Evolutionary conservation across 30 jellyfish, hydroid and myxozoan genomes (phyloP), one percentile per base, ranked within the genome.

Genomic region (Rhopilema esculentum): DNA sequence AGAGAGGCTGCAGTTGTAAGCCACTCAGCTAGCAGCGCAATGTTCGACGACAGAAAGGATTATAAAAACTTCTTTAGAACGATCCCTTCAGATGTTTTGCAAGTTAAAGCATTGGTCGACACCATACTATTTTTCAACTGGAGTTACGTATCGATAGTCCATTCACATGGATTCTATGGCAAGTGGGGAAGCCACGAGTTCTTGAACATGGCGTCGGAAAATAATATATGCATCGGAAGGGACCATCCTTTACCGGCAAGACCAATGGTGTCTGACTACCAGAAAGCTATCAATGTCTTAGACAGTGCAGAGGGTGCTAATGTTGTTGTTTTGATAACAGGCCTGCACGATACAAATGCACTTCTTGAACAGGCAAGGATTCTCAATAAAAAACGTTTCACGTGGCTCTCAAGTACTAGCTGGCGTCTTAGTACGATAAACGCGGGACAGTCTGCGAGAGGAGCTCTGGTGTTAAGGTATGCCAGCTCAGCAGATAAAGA

Each of bases 11-110:
- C 68, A 12, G 63, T 71, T 12, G 77, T 68, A 23, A 84, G 92
- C 31, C 61, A 84, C 61, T 84, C 82, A 22, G 92, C 92, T 7
- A 84, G 82, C 19, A 84, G 92, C 67, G 61, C 22, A 15, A 88
- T 69, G 21, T 32, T 84, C 33, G 86, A 84, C 33, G 72, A 84
- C 65, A 48, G 68, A 49, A 80, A 69, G 27, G 49, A 26, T 16
- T 84, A 84, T 48, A 20, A 57, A 28, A 84, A 72, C n/a, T 70
- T 84, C 50, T 84, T 12, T 26, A 77, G 92, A 20, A 84, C 92
- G 16, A 88, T 84, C 19, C 88, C 92, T 6, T 70, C 88, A 8
- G 92, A 72, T 48, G 70, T 66, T 4, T 9, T 7, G 33, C 92
- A 84, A 51, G 61, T 72, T 1, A 2, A 20, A 26, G 92, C 92